Conservation (phyloP, 2,113 vertebrate species). For the Lutjanus erythropterus region DNA sequence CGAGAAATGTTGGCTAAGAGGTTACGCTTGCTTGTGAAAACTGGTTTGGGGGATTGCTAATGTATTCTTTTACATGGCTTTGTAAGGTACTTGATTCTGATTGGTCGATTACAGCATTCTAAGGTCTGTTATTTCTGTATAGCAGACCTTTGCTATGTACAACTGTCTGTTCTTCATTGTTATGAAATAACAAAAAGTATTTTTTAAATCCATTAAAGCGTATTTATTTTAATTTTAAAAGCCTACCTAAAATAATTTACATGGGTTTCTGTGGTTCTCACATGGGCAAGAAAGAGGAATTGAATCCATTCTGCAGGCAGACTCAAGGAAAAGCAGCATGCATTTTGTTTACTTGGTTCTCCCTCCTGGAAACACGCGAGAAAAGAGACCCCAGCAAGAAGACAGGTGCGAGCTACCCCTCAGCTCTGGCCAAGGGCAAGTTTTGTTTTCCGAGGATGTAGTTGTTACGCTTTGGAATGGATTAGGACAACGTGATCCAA, state of each 20-base stretch:
- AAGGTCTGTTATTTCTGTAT: too few relatives aligned
- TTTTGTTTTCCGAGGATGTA: constrained; percentile 74
- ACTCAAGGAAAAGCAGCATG: constrained; percentile 6
- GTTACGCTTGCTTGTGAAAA: too few relatives aligned
- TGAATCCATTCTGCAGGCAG: constrained; percentile 7
- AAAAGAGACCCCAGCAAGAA: constrained; percentile 43
- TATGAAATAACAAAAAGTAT: too few relatives aligned
- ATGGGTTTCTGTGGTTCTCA: constrained; percentile 6
- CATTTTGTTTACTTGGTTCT: constrained; percentile 44
- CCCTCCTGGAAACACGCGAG: constrained; percentile 34
- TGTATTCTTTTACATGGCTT: too few relatives aligned
- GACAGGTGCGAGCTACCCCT: constrained; percentile 69
- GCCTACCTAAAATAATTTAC: neutral
- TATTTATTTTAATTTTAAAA: neutral
- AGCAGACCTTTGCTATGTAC: too few relatives aligned
- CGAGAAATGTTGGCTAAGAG: too few relatives aligned
- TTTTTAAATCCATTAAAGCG: too few relatives aligned
- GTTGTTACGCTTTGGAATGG: constrained; percentile 72
- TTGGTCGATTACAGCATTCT: too few relatives aligned
- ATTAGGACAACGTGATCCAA: constrained; percentile 74
- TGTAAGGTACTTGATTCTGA: too few relatives aligned
- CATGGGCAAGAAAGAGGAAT: constrained; percentile 7
- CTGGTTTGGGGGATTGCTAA: neutral
- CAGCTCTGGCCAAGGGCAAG: constrained; percentile 72
- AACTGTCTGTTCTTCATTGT: constrained; percentile 11